Base-by-base conservation (phyloP, 2,113 vertebrate species). In the Caloenas nicobarica region DNA sequence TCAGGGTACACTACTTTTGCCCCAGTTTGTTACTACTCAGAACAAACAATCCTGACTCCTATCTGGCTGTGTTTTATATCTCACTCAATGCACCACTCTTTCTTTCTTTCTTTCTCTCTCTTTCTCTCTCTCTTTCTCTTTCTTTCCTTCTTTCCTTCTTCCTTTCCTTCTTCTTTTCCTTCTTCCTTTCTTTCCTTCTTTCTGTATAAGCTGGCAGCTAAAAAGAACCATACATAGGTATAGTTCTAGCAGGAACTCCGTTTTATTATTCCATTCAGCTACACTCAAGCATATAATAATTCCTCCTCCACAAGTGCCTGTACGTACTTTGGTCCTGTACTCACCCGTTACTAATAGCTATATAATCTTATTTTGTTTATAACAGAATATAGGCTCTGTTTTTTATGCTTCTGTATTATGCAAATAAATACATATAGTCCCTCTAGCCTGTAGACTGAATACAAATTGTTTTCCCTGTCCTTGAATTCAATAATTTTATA, bases 261-360 rank as follows among this genome's bases (percentile, higher is more conserved):
- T 86, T 83, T 94, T 81, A 62, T 78, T 86, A 91, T 84, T 90
- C 73, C 15, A 56, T 80, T 87, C 78, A 89, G 74, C 58, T 85
- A 80, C 40, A 69, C 66, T 94, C 62, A 92, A 85, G 53, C 48
- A 58, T 70, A 25, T 24, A 81, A 53, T 66, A 81, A 93, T 92
- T 81, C 54, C 40, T 82, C 50, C 54, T 89, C 50, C 28, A 61
- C 88, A 80, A 91, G 21, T 31, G 69, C 21, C 50, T 89, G 25
- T 69, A 50, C 1, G 0, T 76, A 71, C 48, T 92, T 85, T 93
- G 73, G 69, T 91, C 34, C 22, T 80, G 66, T 83, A 80, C 57
- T 95, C 85, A 95, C 25, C 53, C 21, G 0, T 90, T 93, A 93
- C 80, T 96, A 93, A 95, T 71, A 93, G 64, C 61, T 87, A 51